A percentile compares a stretch with the other conserved stretches of the same genome.
Conservation (phyloP, 2,113 vertebrate genomes). For the Gorilla gorilla region DNA sequence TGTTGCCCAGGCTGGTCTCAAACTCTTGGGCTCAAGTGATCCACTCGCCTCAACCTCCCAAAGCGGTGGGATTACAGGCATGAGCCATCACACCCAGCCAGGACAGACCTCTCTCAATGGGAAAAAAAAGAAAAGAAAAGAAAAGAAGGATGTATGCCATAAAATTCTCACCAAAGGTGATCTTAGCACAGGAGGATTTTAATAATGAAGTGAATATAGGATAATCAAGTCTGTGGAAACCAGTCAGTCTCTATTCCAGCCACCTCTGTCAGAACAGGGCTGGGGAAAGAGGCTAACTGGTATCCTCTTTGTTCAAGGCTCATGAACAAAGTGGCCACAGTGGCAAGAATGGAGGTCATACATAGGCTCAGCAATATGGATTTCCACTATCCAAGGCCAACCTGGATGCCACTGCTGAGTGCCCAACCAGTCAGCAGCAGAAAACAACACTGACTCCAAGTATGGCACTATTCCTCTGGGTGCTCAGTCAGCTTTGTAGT, state of each 20-base stretch:
- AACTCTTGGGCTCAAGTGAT: no score
- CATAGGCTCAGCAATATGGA: background rate
- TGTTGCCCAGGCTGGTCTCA: no score
- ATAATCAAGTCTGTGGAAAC: background rate
- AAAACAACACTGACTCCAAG: background rate
- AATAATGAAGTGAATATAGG: constrained; percentile 11
- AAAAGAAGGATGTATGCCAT: background rate
- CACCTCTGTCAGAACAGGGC: background rate
- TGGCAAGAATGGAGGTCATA: background rate
- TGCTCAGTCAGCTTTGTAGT: background rate
- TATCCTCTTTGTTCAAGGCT: background rate
- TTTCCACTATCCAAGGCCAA: background rate
- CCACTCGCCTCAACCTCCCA: no score
- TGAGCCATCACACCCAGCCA: no score
- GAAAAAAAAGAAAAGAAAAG: background rate
- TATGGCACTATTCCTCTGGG: background rate
- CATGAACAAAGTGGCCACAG: background rate
- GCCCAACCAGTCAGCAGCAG: background rate
- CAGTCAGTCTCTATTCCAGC: background rate
- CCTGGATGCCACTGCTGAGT: background rate
- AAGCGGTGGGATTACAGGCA: no score
- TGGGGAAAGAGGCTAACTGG: background rate
- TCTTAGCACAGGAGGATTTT: background rate
- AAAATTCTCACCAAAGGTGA: background rate
- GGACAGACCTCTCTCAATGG: background rate